Percentiles rank a stretch among this genome's conserved stretches.
These are phyloP conservation scores for Aphidius colemani DNA, from an alignment of 2,888 invertebrate genomes.

Conservation along the genomic window DNA sequence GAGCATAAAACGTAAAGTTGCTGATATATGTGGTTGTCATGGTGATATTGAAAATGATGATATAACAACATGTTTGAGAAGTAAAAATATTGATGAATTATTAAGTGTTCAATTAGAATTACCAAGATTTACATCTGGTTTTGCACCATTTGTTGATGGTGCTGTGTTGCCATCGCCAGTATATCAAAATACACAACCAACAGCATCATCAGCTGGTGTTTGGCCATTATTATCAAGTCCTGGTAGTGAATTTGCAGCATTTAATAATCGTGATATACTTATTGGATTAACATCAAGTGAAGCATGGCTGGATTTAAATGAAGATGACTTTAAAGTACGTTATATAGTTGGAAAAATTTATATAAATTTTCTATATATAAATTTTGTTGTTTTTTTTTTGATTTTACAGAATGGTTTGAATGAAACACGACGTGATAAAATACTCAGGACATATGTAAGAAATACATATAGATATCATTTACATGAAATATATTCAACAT, in stretches of 20 bases:
- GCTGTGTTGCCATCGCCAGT: slow-evolving; percentile 68
- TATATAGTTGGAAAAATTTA: too few relatives aligned
- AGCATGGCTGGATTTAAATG: slow-evolving; percentile 62
- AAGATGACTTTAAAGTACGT: slow-evolving; percentile 56
- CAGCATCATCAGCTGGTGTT: slow-evolving; percentile 63
- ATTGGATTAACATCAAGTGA: slow-evolving; percentile 80
- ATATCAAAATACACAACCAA: slow-evolving; percentile 64
- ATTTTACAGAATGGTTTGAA: slow-evolving; percentile 87
- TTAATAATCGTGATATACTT: slow-evolving; percentile 80
- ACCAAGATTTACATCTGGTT: slow-evolving; percentile 83
- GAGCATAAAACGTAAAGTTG: slow-evolving; percentile 78
- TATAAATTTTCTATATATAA: too few relatives aligned
- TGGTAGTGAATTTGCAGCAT: slow-evolving; percentile 81
- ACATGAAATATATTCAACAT: slow-evolving; percentile 91
- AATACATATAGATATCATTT: slow-evolving; percentile 95
- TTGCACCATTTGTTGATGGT: slow-evolving; percentile 94
- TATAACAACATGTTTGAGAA: slow-evolving; percentile 81
- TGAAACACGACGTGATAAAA: slow-evolving; percentile 83
- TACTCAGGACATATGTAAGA: slow-evolving; percentile 88
- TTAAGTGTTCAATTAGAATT: slow-evolving; percentile 77
- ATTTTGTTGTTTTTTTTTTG: background rate
- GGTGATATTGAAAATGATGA: slow-evolving; percentile 82
- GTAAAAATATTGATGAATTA: slow-evolving; percentile 76
- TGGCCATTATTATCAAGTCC: slow-evolving; percentile 72
- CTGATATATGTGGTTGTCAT: slow-evolving; percentile 82